Evolutionary conservation across 2,797 vertebrate genomes (phyloP), one percentile per base, ranked within the genome.

Genomic region (Rhadinocentrus ornatus): DNA sequence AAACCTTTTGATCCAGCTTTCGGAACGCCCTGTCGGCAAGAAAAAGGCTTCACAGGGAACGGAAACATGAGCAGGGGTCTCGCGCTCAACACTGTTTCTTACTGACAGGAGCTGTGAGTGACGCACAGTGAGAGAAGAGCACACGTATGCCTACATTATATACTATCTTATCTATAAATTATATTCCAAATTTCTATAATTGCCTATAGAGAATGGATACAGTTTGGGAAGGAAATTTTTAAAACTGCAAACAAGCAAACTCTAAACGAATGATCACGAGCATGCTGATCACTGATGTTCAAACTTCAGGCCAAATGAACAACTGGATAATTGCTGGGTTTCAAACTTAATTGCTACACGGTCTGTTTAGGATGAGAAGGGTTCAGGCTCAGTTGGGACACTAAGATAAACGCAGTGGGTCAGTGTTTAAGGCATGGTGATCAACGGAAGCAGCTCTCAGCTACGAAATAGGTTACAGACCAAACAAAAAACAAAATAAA

Each of bases 1-100:
- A 90, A 90, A 89, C 92, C 96, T 97, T 99, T 97, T 97, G 96
- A 97, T 97, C 95, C 95, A 41, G 90, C 92, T 92, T 87, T 93
- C 94, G 96, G 95, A 96, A 97, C 95, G 93, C 96, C 96, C 96
- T 95, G 94, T 87, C 57, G 92, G 91, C 93, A 92, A 94, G 91
- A 94, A 95, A 94, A 94, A 89, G 94, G 91, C 96, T 95, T 96
- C 95, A 94, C 92, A 88, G 94, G 94, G 95, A 95, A 94, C 91
- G 92, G 97, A 97, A 97, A 96, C 93, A 95, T 89, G 94, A 95
- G 92, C 86, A 78, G 85, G 82, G 88, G 77, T 76, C 84, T 73
- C 65, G 75, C 80, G 83, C 82, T 78, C 85, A 54, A 62, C 80
- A 62, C 80, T 75, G 77, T 82, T 84, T 86, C 74, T 54, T 54